Percentiles rank a stretch among this genome's conserved stretches.
phyloP scores from a whole-genome alignment of 1,140 invertebrate genomes.

The Gonioctena quinquepunctata region DNA sequence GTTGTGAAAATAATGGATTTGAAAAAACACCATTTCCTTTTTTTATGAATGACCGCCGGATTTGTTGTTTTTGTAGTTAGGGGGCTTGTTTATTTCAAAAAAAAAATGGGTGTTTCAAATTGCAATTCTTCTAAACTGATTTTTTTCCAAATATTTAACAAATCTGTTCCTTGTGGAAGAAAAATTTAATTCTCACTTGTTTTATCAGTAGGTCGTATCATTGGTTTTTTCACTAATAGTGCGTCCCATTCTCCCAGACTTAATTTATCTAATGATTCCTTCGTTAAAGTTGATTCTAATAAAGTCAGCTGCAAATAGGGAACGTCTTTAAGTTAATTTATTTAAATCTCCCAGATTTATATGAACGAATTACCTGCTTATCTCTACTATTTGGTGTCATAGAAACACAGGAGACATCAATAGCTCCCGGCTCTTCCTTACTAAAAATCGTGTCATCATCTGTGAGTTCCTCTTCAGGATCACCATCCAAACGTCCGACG shows the following conservation, averaged over 20 bases:
- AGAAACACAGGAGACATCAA: constrained; percentile 41
- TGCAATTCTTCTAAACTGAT: too few species aligned
- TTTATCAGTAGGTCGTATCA: constrained; percentile 29
- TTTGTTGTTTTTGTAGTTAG: too few species aligned
- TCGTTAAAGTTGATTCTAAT: constrained; percentile 41
- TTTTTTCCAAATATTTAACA: too few species aligned
- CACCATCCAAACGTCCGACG: constrained; percentile 40
- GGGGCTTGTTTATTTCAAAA: too few species aligned
- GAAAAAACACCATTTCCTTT: too few species aligned
- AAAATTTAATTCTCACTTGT: constrained; percentile 35
- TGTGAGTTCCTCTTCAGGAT: constrained; percentile 30
- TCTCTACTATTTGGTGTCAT: constrained; percentile 35
- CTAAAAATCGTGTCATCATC: constrained; percentile 40
- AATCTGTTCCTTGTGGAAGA: too few species aligned
- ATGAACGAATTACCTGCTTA: constrained; percentile 38
- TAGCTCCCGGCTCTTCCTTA: constrained; percentile 24
- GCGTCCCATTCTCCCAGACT: constrained; percentile 30
- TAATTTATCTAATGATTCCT: constrained; percentile 37
- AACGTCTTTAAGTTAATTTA: too few species aligned
- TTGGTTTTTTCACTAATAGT: constrained; percentile 28
- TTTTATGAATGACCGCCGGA: too few species aligned
- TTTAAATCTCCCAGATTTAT: too few species aligned
- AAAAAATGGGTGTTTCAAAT: background rate
- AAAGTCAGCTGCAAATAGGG: constrained; percentile 34
- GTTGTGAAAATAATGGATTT: too few species aligned